Base-by-base conservation (phyloP, 2,888 invertebrate genomes). In the Trissonchulus latispiculum region DNA sequence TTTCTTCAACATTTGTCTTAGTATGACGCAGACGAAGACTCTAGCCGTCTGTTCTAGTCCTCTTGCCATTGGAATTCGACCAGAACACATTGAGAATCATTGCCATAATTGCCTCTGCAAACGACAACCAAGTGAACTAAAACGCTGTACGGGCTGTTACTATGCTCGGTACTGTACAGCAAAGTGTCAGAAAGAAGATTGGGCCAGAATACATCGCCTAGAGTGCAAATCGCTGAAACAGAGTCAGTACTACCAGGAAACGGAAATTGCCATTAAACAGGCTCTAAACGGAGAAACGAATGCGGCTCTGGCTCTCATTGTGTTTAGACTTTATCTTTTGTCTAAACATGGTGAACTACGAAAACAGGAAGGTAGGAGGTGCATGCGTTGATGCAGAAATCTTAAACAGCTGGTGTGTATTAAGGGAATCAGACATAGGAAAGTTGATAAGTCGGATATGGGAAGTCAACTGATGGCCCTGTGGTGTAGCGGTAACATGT, bases 201-300 rank as follows among this genome's bases (percentile, higher is more conserved):
- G 69, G 69, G 32, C 3, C 2, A n/a, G 32, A n/a, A 3, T 64
- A 18, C 69, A 68, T 33, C 31, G n/a, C 8, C 36, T 68, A 36
- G 69, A 68, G 36, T 68, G 69, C 69, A 68, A 68, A 36, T 33
- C 23, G n/a, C 2, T 68, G n/a, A 68, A 68, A 68, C 69, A 68
- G 36, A 36, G 69, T 3, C 48, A 48, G 48, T 48, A 48, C 48
- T 48, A 15, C 48, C 48, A 48, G 23, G 48, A 48, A 23, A 48
- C 48, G 23, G 48, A 48, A 23, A 48, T 23, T 8, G 48, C 48
- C 48, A 48, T 48, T 23, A 8, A 48, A 48, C 48, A 48, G 23
- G 48, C 48, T 48, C 8, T 48, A 8, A 48, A 48, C 48, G 48
- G 48, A 48, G 8, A 48, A 48, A 48, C 48, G 23, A 48, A 48